phyloP scores from a whole-genome alignment of 1,140 invertebrate species.

The Chelonus insularis region DNA sequence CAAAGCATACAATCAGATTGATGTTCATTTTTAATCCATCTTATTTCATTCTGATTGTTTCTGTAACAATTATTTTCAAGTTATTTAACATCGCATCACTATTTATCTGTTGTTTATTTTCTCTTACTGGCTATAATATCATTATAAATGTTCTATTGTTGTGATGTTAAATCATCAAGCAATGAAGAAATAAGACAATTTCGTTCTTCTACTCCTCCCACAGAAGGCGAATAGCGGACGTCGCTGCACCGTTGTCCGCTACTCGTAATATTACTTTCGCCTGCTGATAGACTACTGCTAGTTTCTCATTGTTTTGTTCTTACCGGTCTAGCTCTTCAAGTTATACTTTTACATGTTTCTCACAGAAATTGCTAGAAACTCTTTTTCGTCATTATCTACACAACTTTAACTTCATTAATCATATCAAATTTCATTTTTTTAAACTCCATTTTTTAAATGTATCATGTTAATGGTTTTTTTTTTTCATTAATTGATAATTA shows the following conservation, averaged over 20 bases:
- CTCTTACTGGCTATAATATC: too few relatives aligned
- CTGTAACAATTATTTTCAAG: too few relatives aligned
- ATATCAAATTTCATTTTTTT: too few relatives aligned
- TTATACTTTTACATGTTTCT: background rate
- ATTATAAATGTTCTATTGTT: background rate
- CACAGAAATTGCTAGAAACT: background rate
- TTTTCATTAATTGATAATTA: too few relatives aligned
- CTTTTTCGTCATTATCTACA: background rate
- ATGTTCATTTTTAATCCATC: background rate
- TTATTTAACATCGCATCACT: too few relatives aligned
- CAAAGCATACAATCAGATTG: background rate
- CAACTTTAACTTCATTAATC: too few relatives aligned
- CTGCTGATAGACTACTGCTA: background rate
- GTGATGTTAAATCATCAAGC: background rate
- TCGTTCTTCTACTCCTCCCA: background rate
- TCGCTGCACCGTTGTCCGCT: background rate
- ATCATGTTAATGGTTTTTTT: background rate
- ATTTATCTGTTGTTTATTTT: too few relatives aligned
- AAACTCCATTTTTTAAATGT: too few relatives aligned
- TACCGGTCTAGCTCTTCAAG: background rate
- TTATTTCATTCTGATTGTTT: too few relatives aligned
- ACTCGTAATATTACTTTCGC: slow-evolving; percentile 9
- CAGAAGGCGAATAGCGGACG: background rate
- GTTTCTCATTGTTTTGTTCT: background rate
- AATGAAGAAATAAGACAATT: background rate